Conservation (phyloP, 1,140 invertebrate genomes). For the Magallana gigas region DNA sequence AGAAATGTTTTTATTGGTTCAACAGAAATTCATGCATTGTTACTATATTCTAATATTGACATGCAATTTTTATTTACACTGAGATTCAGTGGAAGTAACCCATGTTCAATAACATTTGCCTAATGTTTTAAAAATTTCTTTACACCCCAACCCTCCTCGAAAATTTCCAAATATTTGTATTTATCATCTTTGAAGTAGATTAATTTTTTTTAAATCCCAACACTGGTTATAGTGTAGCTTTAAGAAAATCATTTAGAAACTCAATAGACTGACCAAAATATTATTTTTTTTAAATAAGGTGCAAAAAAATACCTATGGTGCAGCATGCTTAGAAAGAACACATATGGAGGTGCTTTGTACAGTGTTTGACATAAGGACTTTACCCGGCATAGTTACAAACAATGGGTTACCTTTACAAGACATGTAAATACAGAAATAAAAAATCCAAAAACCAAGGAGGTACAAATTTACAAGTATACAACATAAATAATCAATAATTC, state of each 20-base stretch:
- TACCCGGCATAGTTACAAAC: neutral
- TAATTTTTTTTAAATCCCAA: too few relatives aligned
- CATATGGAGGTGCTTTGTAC: too few relatives aligned
- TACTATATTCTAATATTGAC: neutral
- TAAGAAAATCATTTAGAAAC: too few relatives aligned
- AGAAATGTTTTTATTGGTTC: constrained; percentile 23
- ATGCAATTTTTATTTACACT: constrained; percentile 1
- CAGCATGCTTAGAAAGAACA: too few relatives aligned
- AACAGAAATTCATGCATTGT: constrained; percentile 13
- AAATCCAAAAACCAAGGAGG: neutral
- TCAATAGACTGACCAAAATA: too few relatives aligned
- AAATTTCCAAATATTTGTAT: too few relatives aligned
- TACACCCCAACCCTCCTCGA: neutral
- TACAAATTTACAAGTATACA: constrained; percentile 1
- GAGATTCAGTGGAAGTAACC: neutral
- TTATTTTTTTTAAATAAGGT: too few relatives aligned
- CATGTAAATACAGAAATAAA: constrained; percentile 19
- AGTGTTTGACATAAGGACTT: neutral
- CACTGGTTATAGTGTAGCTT: too few relatives aligned
- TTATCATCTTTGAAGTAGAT: too few relatives aligned
- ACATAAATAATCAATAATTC: neutral
- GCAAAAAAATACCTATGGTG: too few relatives aligned
- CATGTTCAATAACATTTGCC: neutral
- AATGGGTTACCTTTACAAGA: constrained; percentile 42
- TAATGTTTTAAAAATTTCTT: neutral